Conservation (phyloP, 2,113 vertebrate genomes). For the Tenebrosternarchus preto region DNA sequence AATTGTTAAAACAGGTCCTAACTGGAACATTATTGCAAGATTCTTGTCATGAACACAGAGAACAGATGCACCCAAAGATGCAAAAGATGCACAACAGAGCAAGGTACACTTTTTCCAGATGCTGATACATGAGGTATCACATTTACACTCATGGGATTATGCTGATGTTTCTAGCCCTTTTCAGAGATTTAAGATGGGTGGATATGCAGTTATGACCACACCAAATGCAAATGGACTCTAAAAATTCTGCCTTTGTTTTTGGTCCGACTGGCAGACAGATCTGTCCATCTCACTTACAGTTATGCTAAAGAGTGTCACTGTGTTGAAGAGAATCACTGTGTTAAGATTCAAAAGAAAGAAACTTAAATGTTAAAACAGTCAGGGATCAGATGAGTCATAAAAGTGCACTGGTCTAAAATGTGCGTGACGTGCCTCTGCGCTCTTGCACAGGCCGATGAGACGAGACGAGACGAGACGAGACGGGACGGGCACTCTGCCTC, state of each 20-base stretch:
- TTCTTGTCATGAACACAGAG: background rate
- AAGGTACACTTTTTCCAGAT: background rate
- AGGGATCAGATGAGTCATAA: background rate
- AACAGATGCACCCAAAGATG: background rate
- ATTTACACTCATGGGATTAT: no score
- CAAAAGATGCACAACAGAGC: background rate
- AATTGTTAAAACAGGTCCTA: conserved; percentile 2
- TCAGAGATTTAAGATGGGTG: background rate
- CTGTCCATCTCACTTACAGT: background rate
- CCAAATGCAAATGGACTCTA: background rate
- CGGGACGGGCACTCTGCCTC: background rate
- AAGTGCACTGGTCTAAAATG: background rate
- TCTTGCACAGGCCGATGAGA: background rate
- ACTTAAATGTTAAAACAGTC: background rate
- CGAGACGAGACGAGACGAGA: background rate
- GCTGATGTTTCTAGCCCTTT: background rate
- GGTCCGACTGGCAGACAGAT: background rate
- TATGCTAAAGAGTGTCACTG: background rate
- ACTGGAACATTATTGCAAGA: background rate
- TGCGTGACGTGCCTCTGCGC: background rate
- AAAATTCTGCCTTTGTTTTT: conserved; percentile 8
- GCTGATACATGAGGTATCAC: background rate
- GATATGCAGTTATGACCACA: background rate
- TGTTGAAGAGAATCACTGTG: background rate
- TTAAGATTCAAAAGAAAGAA: background rate